Evolutionary conservation across 2,888 invertebrate genomes (phyloP).

Genomic region (Hypena proboscidalis): DNA sequence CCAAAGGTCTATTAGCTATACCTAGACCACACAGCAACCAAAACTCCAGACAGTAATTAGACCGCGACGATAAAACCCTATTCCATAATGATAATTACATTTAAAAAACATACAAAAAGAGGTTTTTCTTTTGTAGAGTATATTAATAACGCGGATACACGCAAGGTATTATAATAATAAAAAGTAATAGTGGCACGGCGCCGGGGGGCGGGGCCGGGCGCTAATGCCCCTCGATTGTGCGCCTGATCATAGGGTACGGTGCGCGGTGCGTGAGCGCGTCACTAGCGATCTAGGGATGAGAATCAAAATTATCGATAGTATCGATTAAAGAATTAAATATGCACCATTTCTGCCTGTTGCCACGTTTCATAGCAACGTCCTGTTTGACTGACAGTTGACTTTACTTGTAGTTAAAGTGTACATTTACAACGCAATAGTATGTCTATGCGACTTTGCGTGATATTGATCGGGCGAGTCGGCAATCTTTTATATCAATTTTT

Average conservation of each 20-base stretch:
- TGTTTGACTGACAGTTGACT: too few species aligned
- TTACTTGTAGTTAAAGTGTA: too few species aligned
- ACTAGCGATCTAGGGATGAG: constrained; percentile 20
- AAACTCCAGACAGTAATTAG: constrained; percentile 4
- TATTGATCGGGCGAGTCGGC: too few species aligned
- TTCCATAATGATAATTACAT: constrained; percentile 39
- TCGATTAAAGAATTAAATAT: too few species aligned
- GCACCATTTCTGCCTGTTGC: too few species aligned
- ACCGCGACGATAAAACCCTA: constrained; percentile 1
- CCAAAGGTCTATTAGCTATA: neutral
- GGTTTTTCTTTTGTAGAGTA: constrained; percentile 17
- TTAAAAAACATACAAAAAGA: constrained; percentile 34
- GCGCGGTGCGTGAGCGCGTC: constrained; percentile 42
- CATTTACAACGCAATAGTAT: too few species aligned
- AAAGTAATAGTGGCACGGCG: constrained; percentile 45
- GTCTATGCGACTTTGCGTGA: too few species aligned
- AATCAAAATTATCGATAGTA: too few species aligned
- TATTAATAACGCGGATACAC: constrained; percentile 38
- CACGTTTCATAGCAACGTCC: too few species aligned
- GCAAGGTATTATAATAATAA: constrained; percentile 47
- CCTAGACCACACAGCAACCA: constrained; percentile 3
- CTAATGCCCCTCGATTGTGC: constrained; percentile 57
- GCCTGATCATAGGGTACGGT: constrained; percentile 51
- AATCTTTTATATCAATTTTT: too few species aligned
- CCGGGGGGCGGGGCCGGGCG: constrained; percentile 39